Evolutionary conservation across 2,797 vertebrate species (phyloP), one percentile per base, ranked within the genome.

Genomic region (Astyanax mexicanus): DNA sequence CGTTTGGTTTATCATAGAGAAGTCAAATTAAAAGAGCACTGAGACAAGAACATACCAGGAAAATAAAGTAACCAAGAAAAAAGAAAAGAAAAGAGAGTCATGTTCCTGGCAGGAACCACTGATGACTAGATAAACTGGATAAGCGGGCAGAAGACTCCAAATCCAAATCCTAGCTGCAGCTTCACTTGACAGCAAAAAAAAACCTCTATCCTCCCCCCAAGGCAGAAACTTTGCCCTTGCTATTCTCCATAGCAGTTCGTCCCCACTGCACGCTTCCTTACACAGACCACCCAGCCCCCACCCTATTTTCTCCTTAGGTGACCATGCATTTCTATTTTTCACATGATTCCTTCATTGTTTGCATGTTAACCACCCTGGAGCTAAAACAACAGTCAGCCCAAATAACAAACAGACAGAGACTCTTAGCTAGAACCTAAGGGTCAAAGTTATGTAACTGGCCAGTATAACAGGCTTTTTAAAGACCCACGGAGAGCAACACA

Each of bases 201-300:
- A n/a, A n/a, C n/a, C n/a, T n/a, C n/a, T n/a, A n/a, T n/a, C n/a
- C n/a, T n/a, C n/a, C 6, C 42, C 15, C 47, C 10, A 42, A 8
- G 13, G 60, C 5, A 11, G 25, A 29, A 67, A 17, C 13, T 60
- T 45, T 68, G 47, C 15, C 45, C 32, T 68, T 25, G 11, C 12
- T 21, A 4, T 32, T 19, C 32, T 37, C 49, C 15, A 23, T 35
- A 44, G 27, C 32, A 57, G 25, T 42, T 40, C 44, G 21, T 29
- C 37, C 15, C 49, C 32, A 25, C 12, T 6, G 42, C 35, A 62
- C 12, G 21, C 44, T 17, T n/a, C 47, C 25, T 7, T 11, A 23
- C 62, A 45, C 21, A 65, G 42, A 17, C 62, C 44, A 66, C 25
- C 25, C 64, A 29, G 1, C 64, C 64, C 27, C 44, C 42, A 66